These are phyloP conservation scores for Pangasius macronema DNA, from an alignment of 2,797 vertebrate species.

Conservation along the genomic window DNA sequence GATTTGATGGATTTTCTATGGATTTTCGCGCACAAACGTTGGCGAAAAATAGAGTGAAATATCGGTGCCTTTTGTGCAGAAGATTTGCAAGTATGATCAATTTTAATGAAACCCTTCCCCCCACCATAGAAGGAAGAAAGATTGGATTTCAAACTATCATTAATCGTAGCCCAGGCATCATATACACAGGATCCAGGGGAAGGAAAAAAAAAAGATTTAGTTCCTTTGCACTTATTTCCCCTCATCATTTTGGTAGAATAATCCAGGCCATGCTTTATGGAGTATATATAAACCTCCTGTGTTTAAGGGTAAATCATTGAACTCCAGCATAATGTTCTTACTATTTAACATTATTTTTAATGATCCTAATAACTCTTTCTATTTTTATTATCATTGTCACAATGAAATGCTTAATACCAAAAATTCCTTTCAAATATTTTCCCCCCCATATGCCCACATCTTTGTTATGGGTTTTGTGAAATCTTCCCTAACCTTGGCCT, in stretches of 20 bases:
- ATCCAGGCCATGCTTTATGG: constrained; percentile 33
- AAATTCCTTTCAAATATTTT: not conserved
- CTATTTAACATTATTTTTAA: constrained; percentile 7
- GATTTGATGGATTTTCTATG: constrained; percentile 74
- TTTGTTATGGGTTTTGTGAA: constrained; percentile 61
- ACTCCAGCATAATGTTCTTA: not conserved
- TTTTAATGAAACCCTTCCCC: constrained; percentile 67
- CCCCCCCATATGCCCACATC: not conserved
- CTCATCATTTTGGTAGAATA: constrained; percentile 39
- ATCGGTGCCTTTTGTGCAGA: constrained; percentile 76
- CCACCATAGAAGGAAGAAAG: constrained; percentile 45
- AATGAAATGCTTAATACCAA: constrained; percentile 5
- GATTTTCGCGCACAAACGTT: constrained; percentile 82
- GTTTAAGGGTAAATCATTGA: not conserved
- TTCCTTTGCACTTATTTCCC: constrained; percentile 38
- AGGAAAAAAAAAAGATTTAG: constrained; percentile 19
- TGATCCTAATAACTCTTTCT: not conserved
- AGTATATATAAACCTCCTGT: not conserved
- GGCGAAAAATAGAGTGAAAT: constrained; percentile 84
- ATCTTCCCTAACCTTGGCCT: constrained; percentile 61
- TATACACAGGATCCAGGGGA: constrained; percentile 39
- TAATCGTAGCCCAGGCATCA: constrained; percentile 55
- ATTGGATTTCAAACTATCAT: constrained; percentile 58
- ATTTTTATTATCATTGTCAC: not conserved
- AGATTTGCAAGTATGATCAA: constrained; percentile 80